Evolutionary conservation across 2,888 invertebrate genomes (phyloP).

Genomic region (Papilio demoleus): DNA sequence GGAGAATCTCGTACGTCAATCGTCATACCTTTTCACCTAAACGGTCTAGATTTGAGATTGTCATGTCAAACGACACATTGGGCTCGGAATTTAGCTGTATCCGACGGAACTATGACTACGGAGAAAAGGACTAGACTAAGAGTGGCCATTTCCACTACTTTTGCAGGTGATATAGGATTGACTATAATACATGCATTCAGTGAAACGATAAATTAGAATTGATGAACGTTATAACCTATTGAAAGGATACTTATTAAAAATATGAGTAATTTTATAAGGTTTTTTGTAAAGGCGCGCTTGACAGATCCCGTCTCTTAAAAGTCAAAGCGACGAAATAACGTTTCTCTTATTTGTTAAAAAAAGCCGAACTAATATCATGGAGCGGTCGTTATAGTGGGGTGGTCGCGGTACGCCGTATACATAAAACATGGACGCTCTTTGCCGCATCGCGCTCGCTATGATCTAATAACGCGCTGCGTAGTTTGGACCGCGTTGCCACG

Average conservation of each 20-base stretch:
- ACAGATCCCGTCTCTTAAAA: neutral
- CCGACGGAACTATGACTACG: neutral
- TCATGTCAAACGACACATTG: slow-evolving; percentile 31
- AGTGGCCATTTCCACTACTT: neutral
- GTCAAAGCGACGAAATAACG: slow-evolving; percentile 18
- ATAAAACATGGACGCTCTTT: slow-evolving; percentile 72
- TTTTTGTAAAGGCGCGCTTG: too few relatives aligned
- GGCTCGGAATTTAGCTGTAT: slow-evolving; percentile 27
- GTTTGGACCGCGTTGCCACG: slow-evolving; percentile 50
- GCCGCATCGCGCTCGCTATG: slow-evolving; percentile 70
- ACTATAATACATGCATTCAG: neutral
- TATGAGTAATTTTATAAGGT: too few relatives aligned
- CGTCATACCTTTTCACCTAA: slow-evolving; percentile 11
- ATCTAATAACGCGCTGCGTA: slow-evolving; percentile 77
- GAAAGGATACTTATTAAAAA: too few relatives aligned
- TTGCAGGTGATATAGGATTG: too few relatives aligned
- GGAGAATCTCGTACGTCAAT: slow-evolving; percentile 17
- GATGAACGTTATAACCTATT: too few relatives aligned
- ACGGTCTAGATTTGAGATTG: slow-evolving; percentile 29
- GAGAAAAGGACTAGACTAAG: neutral
- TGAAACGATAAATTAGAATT: too few relatives aligned
- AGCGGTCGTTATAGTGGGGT: slow-evolving; percentile 43
- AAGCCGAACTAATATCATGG: slow-evolving; percentile 37
- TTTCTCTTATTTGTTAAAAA: slow-evolving; percentile 38
- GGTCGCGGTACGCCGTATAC: slow-evolving; percentile 61